Conservation (phyloP, 2,113 vertebrate species). For the Gracilinanus agilis region DNA sequence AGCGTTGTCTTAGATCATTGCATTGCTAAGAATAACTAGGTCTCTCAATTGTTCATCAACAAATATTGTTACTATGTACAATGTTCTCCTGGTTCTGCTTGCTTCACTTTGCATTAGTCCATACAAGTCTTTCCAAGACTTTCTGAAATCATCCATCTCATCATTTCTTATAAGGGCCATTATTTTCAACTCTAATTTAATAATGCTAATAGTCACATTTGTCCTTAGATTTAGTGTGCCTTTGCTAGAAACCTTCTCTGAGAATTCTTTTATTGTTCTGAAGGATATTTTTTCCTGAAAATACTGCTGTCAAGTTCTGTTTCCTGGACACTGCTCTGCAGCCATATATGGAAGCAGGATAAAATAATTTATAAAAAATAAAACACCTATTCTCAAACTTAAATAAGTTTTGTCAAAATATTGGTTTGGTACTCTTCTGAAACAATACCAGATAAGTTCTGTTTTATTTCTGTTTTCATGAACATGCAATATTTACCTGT, state of each 20-base stretch:
- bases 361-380: background rate
- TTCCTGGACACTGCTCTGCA: background rate
- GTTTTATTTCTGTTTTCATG: slow-evolving; percentile 31
- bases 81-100: too few relatives aligned
- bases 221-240: background rate
- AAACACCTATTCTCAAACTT: background rate
- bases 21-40: too few relatives aligned
- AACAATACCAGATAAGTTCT: background rate
- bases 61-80: too few relatives aligned
- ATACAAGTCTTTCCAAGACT: too few relatives aligned
- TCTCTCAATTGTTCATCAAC: too few relatives aligned
- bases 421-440: background rate
- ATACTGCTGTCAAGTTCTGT: background rate
- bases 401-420: background rate
- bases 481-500: background rate
- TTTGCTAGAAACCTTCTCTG: background rate
- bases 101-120: too few relatives aligned
- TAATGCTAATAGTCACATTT: background rate
- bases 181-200: background rate
- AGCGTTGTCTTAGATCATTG: too few relatives aligned
- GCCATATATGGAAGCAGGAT: slow-evolving; percentile 10
- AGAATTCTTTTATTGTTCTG: background rate
- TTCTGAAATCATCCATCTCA: too few relatives aligned
- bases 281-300: background rate
- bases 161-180: background rate